These are phyloP conservation scores for Geotrypetes seraphini DNA, from an alignment of 2,797 vertebrate genomes.

Conservation along the genomic window DNA sequence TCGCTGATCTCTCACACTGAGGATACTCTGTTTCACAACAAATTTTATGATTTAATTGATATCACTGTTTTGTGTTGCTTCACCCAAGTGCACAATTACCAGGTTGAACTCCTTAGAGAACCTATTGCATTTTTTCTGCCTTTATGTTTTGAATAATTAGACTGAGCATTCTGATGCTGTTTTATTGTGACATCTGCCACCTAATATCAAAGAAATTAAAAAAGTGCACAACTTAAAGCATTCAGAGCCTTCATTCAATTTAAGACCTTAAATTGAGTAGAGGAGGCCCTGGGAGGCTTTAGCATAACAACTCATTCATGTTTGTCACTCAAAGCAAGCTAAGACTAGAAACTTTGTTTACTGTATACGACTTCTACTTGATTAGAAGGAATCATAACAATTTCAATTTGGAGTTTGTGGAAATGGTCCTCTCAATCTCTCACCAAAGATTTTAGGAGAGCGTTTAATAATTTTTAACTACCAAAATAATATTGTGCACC, in stretches of 20 bases:
- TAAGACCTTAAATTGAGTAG: not conserved
- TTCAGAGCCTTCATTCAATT: conserved; percentile 13
- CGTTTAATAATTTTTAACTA: too few relatives aligned
- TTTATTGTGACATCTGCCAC: conserved; percentile 22
- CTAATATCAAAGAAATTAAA: conserved; percentile 33
- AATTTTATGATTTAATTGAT: too few relatives aligned
- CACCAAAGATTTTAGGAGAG: conserved; percentile 37
- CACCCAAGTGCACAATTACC: too few relatives aligned
- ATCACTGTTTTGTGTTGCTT: too few relatives aligned
- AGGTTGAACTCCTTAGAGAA: too few relatives aligned
- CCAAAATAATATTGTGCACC: too few relatives aligned
- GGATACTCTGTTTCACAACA: too few relatives aligned
- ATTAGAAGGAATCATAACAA: conserved; percentile 15
- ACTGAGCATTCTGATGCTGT: conserved; percentile 13
- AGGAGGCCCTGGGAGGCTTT: not conserved
- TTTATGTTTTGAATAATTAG: too few relatives aligned
- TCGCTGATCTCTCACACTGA: too few relatives aligned
- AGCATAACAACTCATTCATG: not conserved
- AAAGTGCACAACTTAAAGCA: conserved; percentile 30
- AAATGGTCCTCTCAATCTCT: conserved; percentile 12
- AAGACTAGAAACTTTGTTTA: conserved; percentile 7
- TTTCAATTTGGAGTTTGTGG: conserved; percentile 34
- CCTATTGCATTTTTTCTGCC: too few relatives aligned
- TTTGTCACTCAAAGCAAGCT: conserved; percentile 11
- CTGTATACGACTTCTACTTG: conserved; percentile 1